Base-by-base conservation (phyloP, 2,888 invertebrate species). In the Junonia oenone region DNA sequence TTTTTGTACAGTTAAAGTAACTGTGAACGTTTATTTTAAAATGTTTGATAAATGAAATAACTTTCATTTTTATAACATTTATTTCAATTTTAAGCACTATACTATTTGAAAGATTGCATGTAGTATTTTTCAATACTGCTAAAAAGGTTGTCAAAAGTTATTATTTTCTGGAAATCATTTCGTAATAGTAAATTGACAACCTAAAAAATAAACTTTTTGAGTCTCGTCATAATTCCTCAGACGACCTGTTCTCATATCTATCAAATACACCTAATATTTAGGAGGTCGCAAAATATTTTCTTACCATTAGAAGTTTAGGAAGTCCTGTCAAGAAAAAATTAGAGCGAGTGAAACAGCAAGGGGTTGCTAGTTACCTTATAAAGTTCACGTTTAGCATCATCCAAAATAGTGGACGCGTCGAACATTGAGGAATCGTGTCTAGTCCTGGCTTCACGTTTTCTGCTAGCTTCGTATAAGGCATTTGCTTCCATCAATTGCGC, bases 401-500 rank as follows among this genome's bases (percentile, higher is more conserved):
- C 94, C 14, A 98, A 73, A 55, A 91, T 68, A 0, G 82, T 64
- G 11, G 78, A 73, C 0, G 90, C 78, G 58, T 87, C 89, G 61
- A 80, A 76, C 5, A 74, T 62, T 40, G 85, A 84, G 55, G 82
- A 89, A 68, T 79, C 81, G 43, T 81, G 68, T 0, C 83, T 76
- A 4, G 80, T 72, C 1, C 82, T 77, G 33, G 77, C 78, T 56
- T 83, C 85, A 1, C 88, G 77, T 48, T 79, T 77, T 8, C 88
- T 72, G 45, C 78, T 83, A 38, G 80, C 83, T 51, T 87, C 88
- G 61, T 85, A 82, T 68, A 89, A 59, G 1, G 83, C 85, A 59
- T 74, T 97, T 0, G 97, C 94, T 82, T 99, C 98, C 73, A 97
- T 92, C 51, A 99, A 84, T 75, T 97, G 96, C 0, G 97, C 95